These are phyloP conservation scores for Simalia tracyae DNA, from an alignment of 2,797 vertebrate species.

Conservation along the genomic window DNA sequence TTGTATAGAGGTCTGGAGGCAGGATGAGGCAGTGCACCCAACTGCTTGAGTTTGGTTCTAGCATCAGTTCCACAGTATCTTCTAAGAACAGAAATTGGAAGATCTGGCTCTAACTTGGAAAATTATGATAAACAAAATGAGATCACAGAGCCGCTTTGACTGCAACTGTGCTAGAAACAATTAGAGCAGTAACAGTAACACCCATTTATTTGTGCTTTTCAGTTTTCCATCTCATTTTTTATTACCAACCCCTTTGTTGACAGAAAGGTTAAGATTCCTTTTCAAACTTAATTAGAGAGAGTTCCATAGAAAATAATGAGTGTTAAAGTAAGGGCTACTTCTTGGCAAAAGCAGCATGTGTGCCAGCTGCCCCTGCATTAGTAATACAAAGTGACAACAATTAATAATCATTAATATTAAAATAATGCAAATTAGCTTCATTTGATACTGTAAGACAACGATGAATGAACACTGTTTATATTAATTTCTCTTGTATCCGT, in stretches of 20 bases:
- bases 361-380: conserved; percentile 62
- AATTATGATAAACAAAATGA: background rate
- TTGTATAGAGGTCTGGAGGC: background rate
- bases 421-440: conserved; percentile 61
- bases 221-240: conserved; percentile 24
- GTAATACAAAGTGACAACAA: conserved; percentile 64
- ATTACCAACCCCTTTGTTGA: conserved; percentile 5
- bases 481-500: background rate
- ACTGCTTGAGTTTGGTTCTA: background rate
- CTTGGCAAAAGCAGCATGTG: conserved; percentile 57
- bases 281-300: conserved; percentile 58
- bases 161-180: background rate
- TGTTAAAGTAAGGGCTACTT: conserved; percentile 48
- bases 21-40: background rate
- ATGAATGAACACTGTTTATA: conserved; percentile 23
- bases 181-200: background rate
- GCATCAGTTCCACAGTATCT: background rate
- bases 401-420: conserved; percentile 70
- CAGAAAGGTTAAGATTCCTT: conserved; percentile 37
- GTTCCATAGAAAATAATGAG: conserved; percentile 57
- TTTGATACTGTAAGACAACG: conserved; percentile 43
- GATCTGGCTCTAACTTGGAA: background rate
- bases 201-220: background rate
- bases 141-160: background rate
- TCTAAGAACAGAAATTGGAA: background rate